Evolutionary conservation across 2,797 vertebrate genomes (phyloP).

Genomic region (Megaceryle alcyon): DNA sequence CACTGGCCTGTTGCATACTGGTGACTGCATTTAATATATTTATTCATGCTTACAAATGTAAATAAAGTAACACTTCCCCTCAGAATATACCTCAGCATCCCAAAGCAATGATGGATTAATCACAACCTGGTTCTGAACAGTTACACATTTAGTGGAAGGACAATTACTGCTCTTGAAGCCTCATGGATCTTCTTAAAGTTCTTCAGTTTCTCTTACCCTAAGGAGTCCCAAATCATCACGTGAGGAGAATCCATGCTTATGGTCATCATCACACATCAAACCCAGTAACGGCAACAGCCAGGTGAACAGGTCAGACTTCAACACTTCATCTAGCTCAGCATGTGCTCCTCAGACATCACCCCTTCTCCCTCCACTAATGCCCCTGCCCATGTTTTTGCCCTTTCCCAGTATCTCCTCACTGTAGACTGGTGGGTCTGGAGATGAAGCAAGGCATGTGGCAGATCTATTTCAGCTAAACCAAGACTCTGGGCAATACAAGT

Average conservation of each 20-base stretch:
- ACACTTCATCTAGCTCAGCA: not conserved
- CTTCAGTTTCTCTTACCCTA: not conserved
- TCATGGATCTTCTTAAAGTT: not conserved
- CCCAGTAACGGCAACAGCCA: not conserved
- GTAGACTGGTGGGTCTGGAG: not conserved
- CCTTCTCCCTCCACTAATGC: not conserved
- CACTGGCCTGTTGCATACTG: not conserved
- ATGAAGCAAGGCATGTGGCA: not conserved
- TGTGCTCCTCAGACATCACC: not conserved
- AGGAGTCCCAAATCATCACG: not conserved
- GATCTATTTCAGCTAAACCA: not conserved
- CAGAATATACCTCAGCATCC: not conserved
- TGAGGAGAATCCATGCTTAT: not conserved
- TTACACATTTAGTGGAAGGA: not conserved
- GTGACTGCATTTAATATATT: not conserved
- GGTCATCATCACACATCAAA: accelerated
- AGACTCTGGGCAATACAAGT: not conserved
- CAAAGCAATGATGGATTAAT: not conserved
- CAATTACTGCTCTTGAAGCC: not conserved
- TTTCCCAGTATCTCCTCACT: not conserved
- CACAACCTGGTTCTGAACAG: not conserved
- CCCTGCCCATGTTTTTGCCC: not conserved
- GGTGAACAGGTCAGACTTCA: not conserved
- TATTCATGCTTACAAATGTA: not conserved
- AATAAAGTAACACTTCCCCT: not conserved